Base-by-base conservation (phyloP, 2,888 invertebrate genomes). In the Nephrotoma flavescens region DNA sequence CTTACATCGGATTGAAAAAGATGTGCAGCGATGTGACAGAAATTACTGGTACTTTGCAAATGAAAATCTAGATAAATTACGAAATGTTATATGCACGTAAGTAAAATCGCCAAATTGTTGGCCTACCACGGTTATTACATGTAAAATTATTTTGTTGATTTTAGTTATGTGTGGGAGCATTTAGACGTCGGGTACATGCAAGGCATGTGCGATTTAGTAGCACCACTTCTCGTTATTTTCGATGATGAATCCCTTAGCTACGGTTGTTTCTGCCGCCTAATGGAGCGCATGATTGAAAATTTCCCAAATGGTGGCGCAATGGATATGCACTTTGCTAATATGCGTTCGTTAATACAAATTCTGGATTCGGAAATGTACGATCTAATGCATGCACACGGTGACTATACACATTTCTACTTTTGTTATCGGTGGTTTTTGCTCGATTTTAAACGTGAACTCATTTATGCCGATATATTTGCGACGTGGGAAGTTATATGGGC, bases 401-500 rank as follows among this genome's bases (percentile, higher is more conserved):
- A 99, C 92, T 98, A 97, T 92, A 98, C 98, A 4, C 98, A 99
- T 91, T 97, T 99, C 92, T 99, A 98, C 92, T 99, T 98, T 92
- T 98, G 98, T 92, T 99, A 99, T 91, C 96, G 98, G 83, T 98
- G 98, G 98, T 98, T 98, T 92, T 93, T 99, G 88, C 93, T 99
- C 86, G 98, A 99, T 92, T 99, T 99, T 91, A 99, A 99, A 91
- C 92, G 98, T 90, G 98, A 99, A 91, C 92, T 99, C 88, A 93
- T 97, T 19, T 98, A 99, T 90, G 95, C 97, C 88, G 98, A 98
- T 90, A 97, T 98, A n/a, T 98, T 97, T 90, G 92, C 95, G 7
- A 96, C 97, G 0, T 99, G 98, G 98, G 98, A 99, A 92, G 94
- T 96, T 84, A 98, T 98, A 88, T 98, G 98, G 98, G 96, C 97